Evolutionary conservation across 2,113 vertebrate genomes (phyloP).

Genomic region (Eulemur rufifrons): DNA sequence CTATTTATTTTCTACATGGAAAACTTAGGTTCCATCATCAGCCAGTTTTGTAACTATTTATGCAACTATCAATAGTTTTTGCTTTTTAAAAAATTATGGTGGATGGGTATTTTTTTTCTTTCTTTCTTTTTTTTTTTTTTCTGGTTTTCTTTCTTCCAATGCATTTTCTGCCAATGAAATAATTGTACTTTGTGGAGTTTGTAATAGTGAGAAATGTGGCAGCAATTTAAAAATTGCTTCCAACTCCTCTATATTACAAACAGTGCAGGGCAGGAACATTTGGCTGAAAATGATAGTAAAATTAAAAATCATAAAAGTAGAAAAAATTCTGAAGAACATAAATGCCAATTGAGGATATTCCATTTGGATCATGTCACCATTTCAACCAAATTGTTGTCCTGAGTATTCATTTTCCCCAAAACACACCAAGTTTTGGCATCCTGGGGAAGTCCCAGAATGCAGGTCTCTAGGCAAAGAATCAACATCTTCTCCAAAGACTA

Average conservation of each 20-base stretch:
- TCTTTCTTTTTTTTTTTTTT: neutral
- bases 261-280: neutral
- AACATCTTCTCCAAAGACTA: neutral
- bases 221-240: constrained; percentile 21
- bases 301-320: constrained; percentile 26
- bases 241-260: neutral
- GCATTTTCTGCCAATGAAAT: neutral
- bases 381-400: neutral
- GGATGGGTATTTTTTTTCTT: neutral
- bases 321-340: neutral
- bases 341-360: neutral
- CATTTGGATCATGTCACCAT: neutral
- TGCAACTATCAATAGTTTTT: neutral
- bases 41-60: neutral
- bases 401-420: neutral
- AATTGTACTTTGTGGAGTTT: neutral
- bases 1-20: neutral
- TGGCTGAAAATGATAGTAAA: constrained; percentile 34
- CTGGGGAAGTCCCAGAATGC: neutral
- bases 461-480: neutral
- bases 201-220: neutral
- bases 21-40: neutral
- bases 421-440: neutral
- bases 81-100: neutral
- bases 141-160: neutral